A percentile compares a stretch with the other conserved stretches of the same genome.
Evolutionary conservation across 2,888 invertebrate species (phyloP).

Genomic region (Ichneumoninae sp.): DNA sequence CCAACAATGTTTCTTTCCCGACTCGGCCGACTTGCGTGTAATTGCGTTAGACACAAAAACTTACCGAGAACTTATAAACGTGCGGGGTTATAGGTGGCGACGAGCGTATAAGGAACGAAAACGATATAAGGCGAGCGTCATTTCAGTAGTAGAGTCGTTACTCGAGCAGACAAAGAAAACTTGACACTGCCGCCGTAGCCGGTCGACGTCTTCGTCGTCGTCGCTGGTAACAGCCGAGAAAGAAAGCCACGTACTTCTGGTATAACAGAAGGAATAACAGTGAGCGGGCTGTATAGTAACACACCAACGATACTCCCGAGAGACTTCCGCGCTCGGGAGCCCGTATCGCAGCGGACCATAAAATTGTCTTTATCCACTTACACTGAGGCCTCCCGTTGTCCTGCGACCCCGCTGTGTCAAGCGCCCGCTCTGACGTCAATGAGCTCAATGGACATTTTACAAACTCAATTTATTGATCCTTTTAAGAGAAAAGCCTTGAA

Average conservation of each 20-base stretch:
- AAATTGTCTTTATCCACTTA: slow-evolving; percentile 69
- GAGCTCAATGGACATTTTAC: neutral
- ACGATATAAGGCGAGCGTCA: slow-evolving; percentile 39
- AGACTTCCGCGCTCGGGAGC: slow-evolving; percentile 62
- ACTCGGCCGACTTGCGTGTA: slow-evolving; percentile 39
- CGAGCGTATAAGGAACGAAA: slow-evolving; percentile 20
- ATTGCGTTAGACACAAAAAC: slow-evolving; percentile 12
- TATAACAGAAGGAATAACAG: slow-evolving; percentile 44
- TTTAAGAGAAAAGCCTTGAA: neutral
- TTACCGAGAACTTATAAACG: slow-evolving; percentile 13
- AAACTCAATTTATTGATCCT: slow-evolving; percentile 2
- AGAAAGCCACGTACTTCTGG: slow-evolving; percentile 55
- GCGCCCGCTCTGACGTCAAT: slow-evolving; percentile 29
- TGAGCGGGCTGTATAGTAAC: slow-evolving; percentile 37
- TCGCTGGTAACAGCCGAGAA: slow-evolving; percentile 16
- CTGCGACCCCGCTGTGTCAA: slow-evolving; percentile 52
- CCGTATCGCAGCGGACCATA: slow-evolving; percentile 67
- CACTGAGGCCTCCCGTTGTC: slow-evolving; percentile 52
- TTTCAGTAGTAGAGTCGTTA: slow-evolving; percentile 54
- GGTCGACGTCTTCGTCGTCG: slow-evolving; percentile 52
- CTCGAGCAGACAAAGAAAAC: slow-evolving; percentile 63
- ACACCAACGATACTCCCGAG: slow-evolving; percentile 40
- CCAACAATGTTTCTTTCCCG: slow-evolving; percentile 30
- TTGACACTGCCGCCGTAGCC: slow-evolving; percentile 53
- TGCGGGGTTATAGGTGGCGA: slow-evolving; percentile 32